Conservation (phyloP, 2,113 vertebrate species). For the Phylloscopus trochilus region DNA sequence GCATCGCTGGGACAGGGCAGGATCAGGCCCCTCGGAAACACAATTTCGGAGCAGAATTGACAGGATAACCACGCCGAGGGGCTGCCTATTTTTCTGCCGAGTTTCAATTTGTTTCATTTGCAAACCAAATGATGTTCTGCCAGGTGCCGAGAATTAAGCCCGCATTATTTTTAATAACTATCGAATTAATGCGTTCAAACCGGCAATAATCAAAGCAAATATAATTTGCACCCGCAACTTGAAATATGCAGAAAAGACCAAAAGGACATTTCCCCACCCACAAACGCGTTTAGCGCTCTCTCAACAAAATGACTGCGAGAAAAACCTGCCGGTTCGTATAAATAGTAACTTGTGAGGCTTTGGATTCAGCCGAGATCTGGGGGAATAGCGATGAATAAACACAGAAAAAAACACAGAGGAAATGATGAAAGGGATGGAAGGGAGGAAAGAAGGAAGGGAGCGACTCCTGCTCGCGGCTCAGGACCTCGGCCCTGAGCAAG, state of each 20-base stretch:
- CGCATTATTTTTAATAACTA: conserved; percentile 20
- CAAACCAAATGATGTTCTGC: background rate
- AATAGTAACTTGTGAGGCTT: conserved; percentile 30
- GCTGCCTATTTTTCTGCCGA: background rate
- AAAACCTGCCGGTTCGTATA: background rate
- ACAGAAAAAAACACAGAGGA: background rate
- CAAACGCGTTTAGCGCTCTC: background rate
- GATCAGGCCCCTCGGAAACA: background rate
- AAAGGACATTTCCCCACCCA: conserved; percentile 12
- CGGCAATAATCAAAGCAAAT: background rate
- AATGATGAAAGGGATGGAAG: conserved; percentile 14
- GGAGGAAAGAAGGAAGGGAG: background rate
- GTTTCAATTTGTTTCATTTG: background rate
- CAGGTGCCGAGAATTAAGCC: conserved; percentile 32
- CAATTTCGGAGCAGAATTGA: background rate
- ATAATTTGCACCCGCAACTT: background rate
- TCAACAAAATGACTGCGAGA: conserved; percentile 1
- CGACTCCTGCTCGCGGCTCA: background rate
- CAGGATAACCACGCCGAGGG: background rate
- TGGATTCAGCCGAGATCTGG: background rate
- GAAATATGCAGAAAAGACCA: background rate
- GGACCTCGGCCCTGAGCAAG: background rate
- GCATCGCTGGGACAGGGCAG: background rate
- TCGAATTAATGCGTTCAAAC: background rate
- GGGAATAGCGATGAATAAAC: background rate